Evolutionary conservation across 2,888 invertebrate species (phyloP).

Genomic region (Lithophane socia): DNA sequence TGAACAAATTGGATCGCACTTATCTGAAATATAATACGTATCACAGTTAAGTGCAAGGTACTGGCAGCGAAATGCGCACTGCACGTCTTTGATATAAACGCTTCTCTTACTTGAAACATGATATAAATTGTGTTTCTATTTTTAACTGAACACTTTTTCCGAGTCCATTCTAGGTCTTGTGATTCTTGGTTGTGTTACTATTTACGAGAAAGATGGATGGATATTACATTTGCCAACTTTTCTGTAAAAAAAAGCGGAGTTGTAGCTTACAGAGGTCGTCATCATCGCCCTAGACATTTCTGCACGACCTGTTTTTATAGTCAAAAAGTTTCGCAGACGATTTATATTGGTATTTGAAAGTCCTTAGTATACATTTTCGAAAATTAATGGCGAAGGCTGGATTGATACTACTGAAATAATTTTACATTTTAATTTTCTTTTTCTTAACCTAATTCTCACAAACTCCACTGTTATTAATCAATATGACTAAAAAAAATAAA

Average conservation of each 20-base stretch:
- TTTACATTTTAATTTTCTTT: not conserved
- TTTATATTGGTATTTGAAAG: conserved; percentile 26
- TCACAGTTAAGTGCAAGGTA: conserved; percentile 64
- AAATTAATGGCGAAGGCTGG: not conserved
- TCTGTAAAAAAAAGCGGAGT: conserved; percentile 5
- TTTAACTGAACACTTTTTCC: conserved; percentile 40
- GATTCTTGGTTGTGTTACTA: conserved; percentile 41
- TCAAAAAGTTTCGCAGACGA: conserved; percentile 26
- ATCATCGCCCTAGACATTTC: conserved; percentile 10
- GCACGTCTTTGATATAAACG: conserved; percentile 52
- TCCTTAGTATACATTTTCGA: not conserved
- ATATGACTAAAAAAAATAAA: conserved; percentile 21
- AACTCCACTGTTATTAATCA: conserved; percentile 3
- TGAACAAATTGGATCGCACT: conserved; percentile 77
- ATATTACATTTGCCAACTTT: conserved; percentile 20
- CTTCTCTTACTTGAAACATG: conserved; percentile 54
- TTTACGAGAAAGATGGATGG: conserved; percentile 31
- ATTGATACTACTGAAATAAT: conserved; percentile 1
- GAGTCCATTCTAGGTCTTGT: conserved; percentile 32
- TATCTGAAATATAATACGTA: conserved; percentile 71
- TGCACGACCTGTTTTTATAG: conserved; percentile 29
- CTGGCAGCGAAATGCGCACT: conserved; percentile 50
- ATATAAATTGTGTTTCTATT: conserved; percentile 55
- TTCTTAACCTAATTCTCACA: not conserved
- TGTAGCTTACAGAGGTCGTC: conserved; percentile 4